phyloP scores from a whole-genome alignment of 1,140 invertebrate genomes.

The Brachionus sp. region DNA sequence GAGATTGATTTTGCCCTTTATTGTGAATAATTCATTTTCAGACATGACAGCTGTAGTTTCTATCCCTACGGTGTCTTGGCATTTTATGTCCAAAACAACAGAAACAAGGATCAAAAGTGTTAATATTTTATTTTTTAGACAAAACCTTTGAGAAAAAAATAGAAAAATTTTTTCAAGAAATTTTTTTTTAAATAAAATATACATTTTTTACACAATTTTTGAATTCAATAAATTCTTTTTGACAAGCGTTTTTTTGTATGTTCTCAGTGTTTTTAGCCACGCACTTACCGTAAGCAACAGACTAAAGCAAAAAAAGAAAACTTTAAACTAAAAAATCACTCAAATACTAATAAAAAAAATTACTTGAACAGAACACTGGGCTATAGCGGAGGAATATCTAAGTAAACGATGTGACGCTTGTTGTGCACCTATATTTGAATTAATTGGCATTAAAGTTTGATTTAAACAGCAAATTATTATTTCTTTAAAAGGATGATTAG shows the following conservation, averaged over 20 bases:
- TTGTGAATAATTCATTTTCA: background rate
- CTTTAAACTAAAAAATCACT: background rate
- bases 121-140: constrained; percentile 21
- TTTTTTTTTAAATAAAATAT: background rate
- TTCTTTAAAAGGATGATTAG: background rate
- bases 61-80: background rate
- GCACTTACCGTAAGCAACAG: constrained; percentile 38
- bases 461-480: background rate
- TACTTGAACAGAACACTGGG: constrained; percentile 40
- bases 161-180: background rate
- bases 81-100: background rate
- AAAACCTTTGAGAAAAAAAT: constrained; percentile 2
- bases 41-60: background rate
- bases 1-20: constrained; percentile 37
- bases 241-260: constrained; percentile 38
- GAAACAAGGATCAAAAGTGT: background rate
- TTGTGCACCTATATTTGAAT: background rate
- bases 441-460: constrained; percentile 20
- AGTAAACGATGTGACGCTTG: constrained; percentile 38
- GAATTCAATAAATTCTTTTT: constrained; percentile 41
- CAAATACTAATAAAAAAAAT: background rate
- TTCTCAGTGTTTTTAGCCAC: constrained; percentile 10
- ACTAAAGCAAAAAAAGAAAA: background rate
- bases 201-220: constrained; percentile 41
- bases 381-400: constrained; percentile 25